Base-by-base conservation (phyloP, 2,888 invertebrate species). In the Adelphocoris suturalis region DNA sequence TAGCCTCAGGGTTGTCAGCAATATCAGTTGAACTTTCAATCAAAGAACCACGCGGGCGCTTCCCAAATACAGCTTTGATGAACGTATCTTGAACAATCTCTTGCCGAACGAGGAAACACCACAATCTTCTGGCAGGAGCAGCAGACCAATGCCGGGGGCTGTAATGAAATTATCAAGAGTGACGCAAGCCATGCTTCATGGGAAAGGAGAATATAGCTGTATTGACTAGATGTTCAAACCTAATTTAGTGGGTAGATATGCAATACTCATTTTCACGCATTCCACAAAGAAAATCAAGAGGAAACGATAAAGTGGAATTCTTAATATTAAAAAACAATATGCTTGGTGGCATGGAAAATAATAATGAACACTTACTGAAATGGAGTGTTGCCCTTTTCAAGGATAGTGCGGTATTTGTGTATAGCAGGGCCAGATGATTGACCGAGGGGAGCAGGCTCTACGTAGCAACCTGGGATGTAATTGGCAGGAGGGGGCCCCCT, bases 311-410 rank as follows among this genome's bases (percentile, higher is more conserved):
- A 7, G 37, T 37, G 2, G 37, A 37, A 37, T 37, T 37, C 2
- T 37, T 37, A 37, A 7, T n/a, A n/a, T n/a, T n/a, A 37, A 4
- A 37, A 37, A 37, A 37, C 7, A 37, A 37, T 37, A 37, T 7
- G 7, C 2, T 37, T 2, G 7, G 37, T 37, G 37, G 37, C 37
- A 37, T 37, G 37, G 37, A 37, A 37, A 37, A 37, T 37, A 37
- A 37, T 37, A 2, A 37, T 37, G 75, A 27, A 47, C 7, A 94
- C 95, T 93, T 93, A 95, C 95, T 95, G 95, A 94, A 99, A 99
- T 28, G 99, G 99, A 0, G 99, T 99, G 93, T 99, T 99, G 92
- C 97, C 96, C 92, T 97, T 97, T 92, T 99, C 98, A 92, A 99
- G 94, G 81, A 99, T 94, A 92, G 98, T 97, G 92, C 97, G 96